A percentile compares a stretch with the other conserved stretches of the same genome.
phyloP scores from a whole-genome alignment of 53 echinoderm and acorn worm species.

The Astropecten irregularis region DNA sequence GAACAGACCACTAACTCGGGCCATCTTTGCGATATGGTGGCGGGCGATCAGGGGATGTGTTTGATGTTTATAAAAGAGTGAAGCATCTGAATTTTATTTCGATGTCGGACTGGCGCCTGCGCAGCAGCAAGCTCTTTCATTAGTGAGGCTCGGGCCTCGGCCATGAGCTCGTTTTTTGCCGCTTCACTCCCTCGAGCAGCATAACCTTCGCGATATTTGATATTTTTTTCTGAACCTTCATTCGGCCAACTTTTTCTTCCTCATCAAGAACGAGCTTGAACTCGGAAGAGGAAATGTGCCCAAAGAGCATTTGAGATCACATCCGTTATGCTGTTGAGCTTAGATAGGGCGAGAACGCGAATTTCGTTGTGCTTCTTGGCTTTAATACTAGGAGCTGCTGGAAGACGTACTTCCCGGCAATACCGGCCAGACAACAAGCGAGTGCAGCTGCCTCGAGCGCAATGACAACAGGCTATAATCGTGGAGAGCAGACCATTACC shows the following conservation, averaged over 20 bases:
- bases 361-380: conserved; percentile 19
- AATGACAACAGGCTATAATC: too few species aligned
- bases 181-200: not conserved
- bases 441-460: too few species aligned
- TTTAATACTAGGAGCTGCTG: conserved; percentile 17
- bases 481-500: not conserved
- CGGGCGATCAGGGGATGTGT: too few species aligned
- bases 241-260: not conserved
- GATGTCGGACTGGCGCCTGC: not conserved
- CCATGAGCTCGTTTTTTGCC: too few species aligned
- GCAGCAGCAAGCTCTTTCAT: conserved; percentile 27
- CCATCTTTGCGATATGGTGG: too few species aligned
- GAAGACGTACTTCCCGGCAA: conserved; percentile 3
- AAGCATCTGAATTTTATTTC: conserved; percentile 22
- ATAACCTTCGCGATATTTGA: conserved; percentile 1
- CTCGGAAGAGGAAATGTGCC: conserved; percentile 15
- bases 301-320: conserved; percentile 12
- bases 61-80: too few species aligned
- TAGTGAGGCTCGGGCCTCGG: too few species aligned
- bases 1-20: too few species aligned
- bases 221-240: not conserved
- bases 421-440: not conserved
- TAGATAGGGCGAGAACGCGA: conserved; percentile 26
- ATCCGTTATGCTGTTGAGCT: too few species aligned
- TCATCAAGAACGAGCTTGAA: conserved; percentile 31